Base-by-base conservation (phyloP, 2,888 invertebrate genomes). In the Archaeoteleia sp. region DNA sequence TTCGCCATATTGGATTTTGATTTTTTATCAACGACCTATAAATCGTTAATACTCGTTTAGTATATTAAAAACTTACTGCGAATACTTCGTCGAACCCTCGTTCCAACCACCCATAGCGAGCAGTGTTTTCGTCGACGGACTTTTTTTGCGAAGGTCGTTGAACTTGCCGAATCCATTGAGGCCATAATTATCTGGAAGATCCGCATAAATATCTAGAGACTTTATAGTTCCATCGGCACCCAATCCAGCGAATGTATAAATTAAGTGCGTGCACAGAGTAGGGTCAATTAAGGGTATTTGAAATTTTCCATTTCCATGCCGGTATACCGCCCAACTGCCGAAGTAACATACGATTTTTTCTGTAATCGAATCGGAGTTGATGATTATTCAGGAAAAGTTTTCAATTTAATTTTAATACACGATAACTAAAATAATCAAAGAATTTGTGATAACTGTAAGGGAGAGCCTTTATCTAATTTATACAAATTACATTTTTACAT, bases 291-390 rank as follows among this genome's bases (percentile, higher is more conserved):
- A 77, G 7, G 88, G 88, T 0, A 93, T 90, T 9, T 89, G 87
- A 73, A 91, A 93, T 78, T 90, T 88, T 0, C 93, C 93, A 42
- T 86, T 79, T 0, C 89, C 90, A 0, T 81, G 81, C 30, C 93
- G 88, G 76, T 93, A 93, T 0, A 89, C 89, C 0, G 93, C 89
- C 94, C 94, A 94, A 2, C 91, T 90, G 1, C 93, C 92, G 71
- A 90, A 91, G 83, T 94, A 94, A 75, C 94, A 94, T 0, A 93
- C 87, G 0, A 93, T 85, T 63, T 88, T 86, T 73, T 90, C 91
- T 92, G 76, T 1, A 45, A 61, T 17, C n/a, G n/a, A n/a, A n/a
- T n/a, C n/a, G n/a, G n/a, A n/a, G n/a, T n/a, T n/a, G n/a, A n/a
- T n/a, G n/a, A n/a, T n/a, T n/a, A n/a, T n/a, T n/a, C n/a, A n/a